Evolutionary conservation across 2,888 invertebrate species (phyloP).

Genomic region (Stramonita haemastoma): DNA sequence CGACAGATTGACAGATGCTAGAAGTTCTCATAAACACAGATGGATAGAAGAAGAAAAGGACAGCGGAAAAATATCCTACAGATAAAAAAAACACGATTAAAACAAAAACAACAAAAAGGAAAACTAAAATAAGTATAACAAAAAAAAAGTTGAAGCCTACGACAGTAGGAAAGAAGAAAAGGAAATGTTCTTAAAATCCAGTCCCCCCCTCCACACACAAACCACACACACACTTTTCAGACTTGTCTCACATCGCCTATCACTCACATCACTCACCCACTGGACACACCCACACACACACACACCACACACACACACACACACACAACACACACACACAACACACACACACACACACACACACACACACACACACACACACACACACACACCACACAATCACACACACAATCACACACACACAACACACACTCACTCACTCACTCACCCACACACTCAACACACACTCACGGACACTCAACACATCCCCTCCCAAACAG

Average conservation of each 20-base stretch:
- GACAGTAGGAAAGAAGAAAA: neutral
- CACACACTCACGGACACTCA: neutral
- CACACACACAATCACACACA: neutral
- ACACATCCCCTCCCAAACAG: too few species aligned
- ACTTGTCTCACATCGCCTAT: neutral
- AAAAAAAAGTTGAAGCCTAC: neutral
- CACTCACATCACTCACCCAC: neutral
- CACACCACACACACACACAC: neutral
- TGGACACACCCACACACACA: neutral
- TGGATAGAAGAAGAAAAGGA: neutral
- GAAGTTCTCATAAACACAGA: neutral
- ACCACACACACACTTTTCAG: neutral
- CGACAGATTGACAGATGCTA: neutral
- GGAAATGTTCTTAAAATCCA: neutral
- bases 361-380: neutral
- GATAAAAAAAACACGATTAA: neutral
- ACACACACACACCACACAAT: neutral
- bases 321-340: neutral
- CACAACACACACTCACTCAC: neutral
- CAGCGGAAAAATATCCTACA: neutral
- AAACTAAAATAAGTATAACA: neutral
- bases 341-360: neutral
- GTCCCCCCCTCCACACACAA: too few species aligned
- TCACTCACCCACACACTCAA: neutral
- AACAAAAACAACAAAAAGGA: neutral